Base-by-base conservation (phyloP, 2,888 invertebrate genomes). In the Formica aserva region DNA sequence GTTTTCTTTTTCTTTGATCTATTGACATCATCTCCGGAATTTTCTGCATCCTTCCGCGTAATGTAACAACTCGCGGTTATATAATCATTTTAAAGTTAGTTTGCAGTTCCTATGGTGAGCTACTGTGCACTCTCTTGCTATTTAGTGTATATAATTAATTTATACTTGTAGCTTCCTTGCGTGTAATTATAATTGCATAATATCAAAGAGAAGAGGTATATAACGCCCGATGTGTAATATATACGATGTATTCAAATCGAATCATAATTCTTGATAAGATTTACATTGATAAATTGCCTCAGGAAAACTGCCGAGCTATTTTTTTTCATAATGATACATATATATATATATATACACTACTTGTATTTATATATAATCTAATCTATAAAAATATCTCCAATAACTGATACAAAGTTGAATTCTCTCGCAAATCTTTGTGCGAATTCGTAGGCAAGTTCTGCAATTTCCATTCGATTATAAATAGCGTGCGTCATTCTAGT, bases 41-140 rank as follows among this genome's bases (percentile, higher is more conserved):
- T 78, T 65, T 83, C 83, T 77, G 67, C 87, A 78, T 82, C 85
- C 86, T 78, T 84, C 80, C 83, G 85, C 83, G 74, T 87, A 87
- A 92, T 91, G 91, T 92, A 92, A 91, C 92, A 90, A 91, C 90
- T 86, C 88, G 89, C 80, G 89, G 91, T 91, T 92, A 32, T 32
- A 32, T 32, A 92, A 93, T 93, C 92, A 91, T 92, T 93, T 93
- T 91, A 89, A 93, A 92, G 88, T 92, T 92, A 80, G 41, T 60
- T 69, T 57, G 85, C 86, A 86, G 86, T 83, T 85, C 84, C 85
- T 84, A 84, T 18, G 18, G 18, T 85, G 88, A 86, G 85, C 84
- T 82, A 71, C 48, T 48, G 6, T 18, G 48, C 66, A 75, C 82
- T 32, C 32, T 32, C 32, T 75, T 87, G 74, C 86, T 89, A 91